phyloP scores from a whole-genome alignment of 1,140 invertebrate genomes.

The Drosophila rufa region DNA sequence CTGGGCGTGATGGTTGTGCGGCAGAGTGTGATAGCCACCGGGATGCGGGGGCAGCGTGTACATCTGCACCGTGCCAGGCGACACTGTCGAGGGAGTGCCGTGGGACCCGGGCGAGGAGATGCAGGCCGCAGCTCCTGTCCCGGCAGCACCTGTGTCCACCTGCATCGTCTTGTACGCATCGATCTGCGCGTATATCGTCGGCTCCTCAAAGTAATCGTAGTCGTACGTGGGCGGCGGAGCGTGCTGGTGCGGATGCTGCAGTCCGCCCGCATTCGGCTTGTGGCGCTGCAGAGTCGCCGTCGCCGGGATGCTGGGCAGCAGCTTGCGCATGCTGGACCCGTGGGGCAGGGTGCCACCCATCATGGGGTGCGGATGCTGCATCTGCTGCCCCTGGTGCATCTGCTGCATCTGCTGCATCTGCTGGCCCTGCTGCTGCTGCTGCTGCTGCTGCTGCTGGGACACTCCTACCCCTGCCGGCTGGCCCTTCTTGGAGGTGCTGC shows the following conservation, averaged over 20 bases:
- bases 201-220: slow-evolving; percentile 85
- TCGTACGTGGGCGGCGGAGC: slow-evolving; percentile 83
- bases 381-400: slow-evolving; percentile 31
- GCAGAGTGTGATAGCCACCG: slow-evolving; percentile 81
- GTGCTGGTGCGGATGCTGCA: slow-evolving; percentile 80
- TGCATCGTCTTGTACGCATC: slow-evolving; percentile 87
- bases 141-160: slow-evolving; percentile 61
- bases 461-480: slow-evolving; percentile 42
- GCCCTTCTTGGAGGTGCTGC: slow-evolving; percentile 58
- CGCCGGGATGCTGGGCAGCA: slow-evolving; percentile 75
- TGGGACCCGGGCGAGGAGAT: slow-evolving; percentile 77
- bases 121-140: slow-evolving; percentile 66
- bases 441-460: slow-evolving; percentile 66
- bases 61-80: slow-evolving; percentile 82
- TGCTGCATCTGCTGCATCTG: slow-evolving; percentile 31
- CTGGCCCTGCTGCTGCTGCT: slow-evolving; percentile 6
- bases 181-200: slow-evolving; percentile 90
- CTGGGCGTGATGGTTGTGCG: slow-evolving; percentile 76
- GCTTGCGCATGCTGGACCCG: slow-evolving; percentile 78
- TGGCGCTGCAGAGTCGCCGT: slow-evolving; percentile 79
- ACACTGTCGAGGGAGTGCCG: slow-evolving; percentile 79
- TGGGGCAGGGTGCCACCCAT: slow-evolving; percentile 75
- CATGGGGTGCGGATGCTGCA: slow-evolving; percentile 44
- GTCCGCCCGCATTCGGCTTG: slow-evolving; percentile 75
- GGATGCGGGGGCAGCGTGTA: slow-evolving; percentile 80